A percentile compares a stretch with the other conserved stretches of the same genome.
These are phyloP conservation scores for Drosophila repletoides DNA, from an alignment of 1,140 invertebrate genomes.

Conservation along the genomic window DNA sequence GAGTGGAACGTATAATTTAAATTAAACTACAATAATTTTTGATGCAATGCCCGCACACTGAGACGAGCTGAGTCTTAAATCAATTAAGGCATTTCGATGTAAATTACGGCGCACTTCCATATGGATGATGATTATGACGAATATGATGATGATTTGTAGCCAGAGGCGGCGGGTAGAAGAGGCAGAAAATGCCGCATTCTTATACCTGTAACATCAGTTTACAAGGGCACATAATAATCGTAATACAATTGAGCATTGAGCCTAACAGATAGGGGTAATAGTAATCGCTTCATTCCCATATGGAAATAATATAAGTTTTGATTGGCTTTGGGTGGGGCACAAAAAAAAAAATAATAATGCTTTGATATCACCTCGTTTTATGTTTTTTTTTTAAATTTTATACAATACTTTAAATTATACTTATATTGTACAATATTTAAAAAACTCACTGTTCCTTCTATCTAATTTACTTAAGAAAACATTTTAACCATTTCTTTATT, in stretches of 20 bases:
- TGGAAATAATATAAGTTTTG: too few relatives aligned
- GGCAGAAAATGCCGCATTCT: background rate
- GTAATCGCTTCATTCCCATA: too few relatives aligned
- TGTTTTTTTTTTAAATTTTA: too few relatives aligned
- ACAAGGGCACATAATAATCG: constrained; percentile 9
- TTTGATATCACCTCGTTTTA: too few relatives aligned
- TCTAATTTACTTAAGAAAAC: too few relatives aligned
- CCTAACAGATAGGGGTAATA: too few relatives aligned
- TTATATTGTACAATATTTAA: too few relatives aligned
- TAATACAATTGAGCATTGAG: constrained; percentile 2
- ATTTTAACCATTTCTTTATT: too few relatives aligned
- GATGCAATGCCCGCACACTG: constrained; percentile 44
- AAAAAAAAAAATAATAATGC: too few relatives aligned
- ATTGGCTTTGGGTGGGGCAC: too few relatives aligned
- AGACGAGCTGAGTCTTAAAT: constrained; percentile 31
- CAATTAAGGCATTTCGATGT: constrained; percentile 75
- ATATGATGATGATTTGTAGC: constrained; percentile 2
- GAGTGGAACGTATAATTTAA: constrained; percentile 75
- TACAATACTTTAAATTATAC: too few relatives aligned
- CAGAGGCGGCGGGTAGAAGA: background rate
- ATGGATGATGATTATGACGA: constrained; percentile 47
- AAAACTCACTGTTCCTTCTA: too few relatives aligned
- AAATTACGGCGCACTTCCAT: constrained; percentile 72
- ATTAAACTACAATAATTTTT: constrained; percentile 71
- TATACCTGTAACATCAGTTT: constrained; percentile 3